These are phyloP conservation scores for Charadrius vociferus DNA, from an alignment of 2,113 vertebrate genomes.

Conservation along the genomic window DNA sequence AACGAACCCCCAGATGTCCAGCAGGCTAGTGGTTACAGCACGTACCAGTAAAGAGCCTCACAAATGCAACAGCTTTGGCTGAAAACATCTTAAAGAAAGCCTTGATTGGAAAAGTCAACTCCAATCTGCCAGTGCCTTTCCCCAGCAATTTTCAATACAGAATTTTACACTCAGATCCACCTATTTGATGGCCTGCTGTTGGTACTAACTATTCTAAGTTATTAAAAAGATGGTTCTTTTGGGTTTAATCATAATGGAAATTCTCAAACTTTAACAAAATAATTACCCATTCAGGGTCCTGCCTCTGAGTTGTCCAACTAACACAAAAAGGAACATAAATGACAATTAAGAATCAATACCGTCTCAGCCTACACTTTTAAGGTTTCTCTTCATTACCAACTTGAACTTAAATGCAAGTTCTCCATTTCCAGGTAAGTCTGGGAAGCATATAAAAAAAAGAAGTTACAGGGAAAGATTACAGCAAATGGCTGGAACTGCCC, in stretches of 20 bases:
- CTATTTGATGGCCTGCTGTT: too few species aligned
- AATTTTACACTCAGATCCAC: neutral
- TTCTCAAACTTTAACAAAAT: neutral
- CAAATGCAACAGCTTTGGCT: rapidly evolving
- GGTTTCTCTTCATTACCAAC: neutral
- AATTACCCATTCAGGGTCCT: neutral
- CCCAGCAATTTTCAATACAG: too few species aligned
- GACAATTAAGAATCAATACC: rapidly evolving
- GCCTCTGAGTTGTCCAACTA: neutral
- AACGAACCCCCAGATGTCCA: neutral
- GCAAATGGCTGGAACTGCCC: neutral
- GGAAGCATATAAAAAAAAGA: neutral
- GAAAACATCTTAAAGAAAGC: neutral
- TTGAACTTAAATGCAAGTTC: neutral
- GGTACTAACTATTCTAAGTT: neutral
- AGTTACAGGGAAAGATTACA: neutral
- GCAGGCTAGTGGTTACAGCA: neutral
- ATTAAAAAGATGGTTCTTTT: neutral
- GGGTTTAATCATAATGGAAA: neutral
- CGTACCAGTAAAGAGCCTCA: rapidly evolving
- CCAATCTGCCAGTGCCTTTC: neutral
- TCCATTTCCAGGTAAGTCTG: neutral
- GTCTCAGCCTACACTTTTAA: neutral
- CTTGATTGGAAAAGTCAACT: neutral
- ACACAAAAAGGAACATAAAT: neutral